phyloP scores from a whole-genome alignment of 1,140 invertebrate genomes.

The Philopotamus ludificatus region DNA sequence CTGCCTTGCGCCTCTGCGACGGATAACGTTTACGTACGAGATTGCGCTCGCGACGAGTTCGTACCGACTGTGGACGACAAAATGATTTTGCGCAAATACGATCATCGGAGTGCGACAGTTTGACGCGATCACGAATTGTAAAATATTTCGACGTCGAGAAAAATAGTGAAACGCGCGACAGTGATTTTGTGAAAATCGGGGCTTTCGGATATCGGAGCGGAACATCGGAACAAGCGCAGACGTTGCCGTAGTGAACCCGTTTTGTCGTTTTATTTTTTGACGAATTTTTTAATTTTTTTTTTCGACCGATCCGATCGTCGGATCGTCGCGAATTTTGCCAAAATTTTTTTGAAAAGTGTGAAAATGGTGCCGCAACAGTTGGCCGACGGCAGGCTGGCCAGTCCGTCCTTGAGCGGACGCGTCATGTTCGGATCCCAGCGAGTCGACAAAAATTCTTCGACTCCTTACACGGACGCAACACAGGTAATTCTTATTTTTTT shows the following conservation, averaged over 20 bases:
- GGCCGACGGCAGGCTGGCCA: constrained; percentile 53
- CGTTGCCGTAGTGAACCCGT: background rate
- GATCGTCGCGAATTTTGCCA: constrained; percentile 38
- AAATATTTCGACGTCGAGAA: background rate
- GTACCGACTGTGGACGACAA: constrained; percentile 5
- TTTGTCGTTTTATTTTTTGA: background rate
- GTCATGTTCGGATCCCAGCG: constrained; percentile 79
- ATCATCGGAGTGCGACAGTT: background rate
- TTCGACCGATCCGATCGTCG: background rate
- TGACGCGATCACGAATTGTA: background rate
- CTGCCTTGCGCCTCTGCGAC: constrained; percentile 43
- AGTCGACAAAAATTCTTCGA: constrained; percentile 85
- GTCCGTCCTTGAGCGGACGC: constrained; percentile 47
- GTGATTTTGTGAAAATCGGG: background rate
- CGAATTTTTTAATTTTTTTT: background rate
- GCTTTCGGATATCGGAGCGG: constrained; percentile 6
- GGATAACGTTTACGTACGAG: background rate
- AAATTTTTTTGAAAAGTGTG: constrained; percentile 45
- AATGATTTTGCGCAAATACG: constrained; percentile 17
- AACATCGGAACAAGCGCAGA: background rate
- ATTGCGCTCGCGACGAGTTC: constrained; percentile 11
- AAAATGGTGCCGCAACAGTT: constrained; percentile 57
- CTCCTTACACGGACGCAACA: constrained; percentile 94
- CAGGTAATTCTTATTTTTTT: constrained; percentile 62
- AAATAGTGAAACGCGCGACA: background rate